Base-by-base conservation (phyloP, 2,888 invertebrate species). In the Stenoptilia bipunctidactyla region DNA sequence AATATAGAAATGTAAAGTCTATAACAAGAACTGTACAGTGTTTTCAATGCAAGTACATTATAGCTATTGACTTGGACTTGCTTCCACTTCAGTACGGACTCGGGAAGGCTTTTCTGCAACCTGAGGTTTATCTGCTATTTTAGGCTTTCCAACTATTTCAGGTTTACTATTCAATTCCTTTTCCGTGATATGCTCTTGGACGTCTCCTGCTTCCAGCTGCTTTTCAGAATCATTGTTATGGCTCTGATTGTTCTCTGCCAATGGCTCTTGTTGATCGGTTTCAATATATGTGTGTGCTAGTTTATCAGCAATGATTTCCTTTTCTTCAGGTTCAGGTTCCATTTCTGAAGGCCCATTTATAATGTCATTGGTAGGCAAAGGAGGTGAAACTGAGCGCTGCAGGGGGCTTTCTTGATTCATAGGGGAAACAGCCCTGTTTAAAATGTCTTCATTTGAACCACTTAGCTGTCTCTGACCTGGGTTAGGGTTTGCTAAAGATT, bases 401-500 rank as follows among this genome's bases (percentile, higher is more conserved):
- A 71, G 60, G 4, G 62, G 46, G 45, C 65, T 76, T 33, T 74
- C 73, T 40, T 70, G 71, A 37, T 68, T 62, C 15, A 66, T 61
- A 2, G 80, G 76, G 15, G 72, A 67, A 2, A 72, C 52, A 13
- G 65, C 69, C 50, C 71, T 62, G 2, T 56, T 57, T 1, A 73
- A 71, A 46, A 73, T 76, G 8, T 82, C 82, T 53, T 79, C 80
- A 52, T 75, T 79, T 14, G 79, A 74, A 6, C 58, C 67, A 58
- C 66, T 68, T 20, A 59, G 47, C 40, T 54, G 67, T 50, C 68
- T 65, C 45, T 8, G 53, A 49, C 39, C 58, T 61, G 60, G 68
- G 84, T 89, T 52, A 76, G 88, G 44, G 79, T 88, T 69, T 59
- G 82, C 59, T 44, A 79, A 72, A 27, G 83, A 76, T 43, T 85